Percentiles rank a stretch among this genome's conserved stretches.
These are phyloP conservation scores for Drosophila neonasuta DNA, from an alignment of 2,888 invertebrate genomes.

Conservation along the genomic window DNA sequence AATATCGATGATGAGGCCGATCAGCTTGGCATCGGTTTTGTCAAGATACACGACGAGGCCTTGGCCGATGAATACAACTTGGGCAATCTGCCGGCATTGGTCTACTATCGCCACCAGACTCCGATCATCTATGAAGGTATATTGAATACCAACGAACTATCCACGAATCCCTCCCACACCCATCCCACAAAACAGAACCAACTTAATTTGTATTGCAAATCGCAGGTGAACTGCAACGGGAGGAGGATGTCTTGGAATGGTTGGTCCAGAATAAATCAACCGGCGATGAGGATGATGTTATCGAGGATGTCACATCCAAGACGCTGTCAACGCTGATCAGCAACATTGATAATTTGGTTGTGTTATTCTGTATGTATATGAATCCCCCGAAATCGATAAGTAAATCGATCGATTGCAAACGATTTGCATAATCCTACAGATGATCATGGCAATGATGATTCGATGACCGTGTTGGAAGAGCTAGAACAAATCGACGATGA, in stretches of 20 bases:
- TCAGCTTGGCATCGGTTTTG: conserved; percentile 96
- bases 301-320: conserved; percentile 96
- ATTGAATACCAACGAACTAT: conserved; percentile 25
- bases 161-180: background rate
- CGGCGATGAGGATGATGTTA: conserved; percentile 96
- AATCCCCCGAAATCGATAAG: conserved; percentile 1
- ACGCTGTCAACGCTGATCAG: conserved; percentile 93
- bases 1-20: conserved; percentile 98
- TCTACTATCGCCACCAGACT: conserved; percentile 96
- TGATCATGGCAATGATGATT: conserved; percentile 94
- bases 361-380: conserved; percentile 91
- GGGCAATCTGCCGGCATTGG: conserved; percentile 92
- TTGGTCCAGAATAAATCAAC: conserved; percentile 95
- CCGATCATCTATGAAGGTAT: conserved; percentile 97
- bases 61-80: conserved; percentile 96
- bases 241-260: conserved; percentile 97
- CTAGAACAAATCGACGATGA: conserved; percentile 97
- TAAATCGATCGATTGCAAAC: conserved; percentile 17
- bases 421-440: conserved; percentile 84
- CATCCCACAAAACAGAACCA: background rate
- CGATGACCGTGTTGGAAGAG: conserved; percentile 92
- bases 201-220: conserved; percentile 29
- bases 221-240: conserved; percentile 92
- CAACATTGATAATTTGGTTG: conserved; percentile 95
- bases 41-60: conserved; percentile 95